Evolutionary conservation across 1,140 invertebrate genomes (phyloP).

Genomic region (Panagrolaimus sp.): DNA sequence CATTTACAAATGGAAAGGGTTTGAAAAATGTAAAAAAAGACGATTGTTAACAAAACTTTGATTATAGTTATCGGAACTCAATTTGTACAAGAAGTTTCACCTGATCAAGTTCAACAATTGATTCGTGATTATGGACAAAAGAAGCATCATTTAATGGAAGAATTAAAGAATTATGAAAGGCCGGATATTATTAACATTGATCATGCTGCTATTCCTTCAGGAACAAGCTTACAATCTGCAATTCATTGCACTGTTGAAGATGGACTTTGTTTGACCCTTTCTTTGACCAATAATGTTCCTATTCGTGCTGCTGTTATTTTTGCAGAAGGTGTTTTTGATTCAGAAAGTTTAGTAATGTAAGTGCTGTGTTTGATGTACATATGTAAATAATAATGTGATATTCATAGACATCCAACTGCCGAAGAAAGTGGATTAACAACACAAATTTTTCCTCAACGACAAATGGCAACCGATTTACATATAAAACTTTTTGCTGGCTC

Average conservation of each 20-base stretch:
- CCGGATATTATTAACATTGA: conserved; percentile 11
- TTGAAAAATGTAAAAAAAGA: not conserved
- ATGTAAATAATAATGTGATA: not conserved
- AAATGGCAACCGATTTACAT: conserved; percentile 35
- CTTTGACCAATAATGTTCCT: conserved; percentile 32
- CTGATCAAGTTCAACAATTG: conserved; percentile 14
- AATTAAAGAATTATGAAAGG: conserved; percentile 34
- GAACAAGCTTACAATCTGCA: conserved; percentile 32
- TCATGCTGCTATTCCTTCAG: conserved; percentile 29
- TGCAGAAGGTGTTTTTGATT: conserved; percentile 45
- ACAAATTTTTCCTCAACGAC: conserved; percentile 30
- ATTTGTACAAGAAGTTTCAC: not conserved
- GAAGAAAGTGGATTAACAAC: conserved; percentile 23
- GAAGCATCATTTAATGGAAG: conserved; percentile 38
- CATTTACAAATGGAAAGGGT: conserved; percentile 38
- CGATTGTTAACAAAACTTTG: not conserved
- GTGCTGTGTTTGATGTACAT: too few species aligned
- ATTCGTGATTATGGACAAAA: conserved; percentile 39
- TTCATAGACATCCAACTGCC: conserved; percentile 39
- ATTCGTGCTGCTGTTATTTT: conserved; percentile 41
- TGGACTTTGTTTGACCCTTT: conserved; percentile 34
- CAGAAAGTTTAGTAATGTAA: conserved; percentile 44
- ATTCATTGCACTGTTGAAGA: conserved; percentile 30
- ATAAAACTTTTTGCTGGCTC: conserved; percentile 39
- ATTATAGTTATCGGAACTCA: not conserved